A percentile compares a stretch with the other conserved stretches of the same genome.
Conservation (phyloP, 2,113 vertebrate species). For the Pristiophorus japonicus region DNA sequence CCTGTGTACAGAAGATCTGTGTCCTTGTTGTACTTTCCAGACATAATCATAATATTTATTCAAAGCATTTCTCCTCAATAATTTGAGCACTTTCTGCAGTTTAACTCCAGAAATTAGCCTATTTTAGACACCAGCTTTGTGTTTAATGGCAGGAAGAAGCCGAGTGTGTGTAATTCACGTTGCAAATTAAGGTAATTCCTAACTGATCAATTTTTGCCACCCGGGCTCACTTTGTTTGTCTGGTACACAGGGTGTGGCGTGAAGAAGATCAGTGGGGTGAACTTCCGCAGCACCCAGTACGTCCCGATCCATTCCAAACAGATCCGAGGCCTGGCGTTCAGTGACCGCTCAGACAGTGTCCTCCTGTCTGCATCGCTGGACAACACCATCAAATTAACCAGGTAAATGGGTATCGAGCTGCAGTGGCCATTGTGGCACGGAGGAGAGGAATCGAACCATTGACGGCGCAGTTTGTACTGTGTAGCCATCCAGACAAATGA, state of each 20-base stretch:
- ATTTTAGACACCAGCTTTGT: neutral
- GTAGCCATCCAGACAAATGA: neutral
- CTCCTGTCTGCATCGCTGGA: constrained; percentile 87
- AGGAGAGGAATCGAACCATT: neutral
- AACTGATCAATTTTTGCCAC: neutral
- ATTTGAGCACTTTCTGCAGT: neutral
- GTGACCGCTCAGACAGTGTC: constrained; percentile 64
- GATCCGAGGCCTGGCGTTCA: constrained; percentile 83
- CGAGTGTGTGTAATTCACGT: neutral
- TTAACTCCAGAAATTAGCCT: neutral
- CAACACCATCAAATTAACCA: constrained; percentile 87
- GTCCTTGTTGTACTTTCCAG: neutral
- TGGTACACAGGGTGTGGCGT: constrained; percentile 75
- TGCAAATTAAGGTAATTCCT: neutral
- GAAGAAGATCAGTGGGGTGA: constrained; percentile 83
- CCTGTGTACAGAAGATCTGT: too few species aligned
- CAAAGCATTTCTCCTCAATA: neutral
- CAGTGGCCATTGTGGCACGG: neutral
- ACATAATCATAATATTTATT: neutral
- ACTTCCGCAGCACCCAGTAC: constrained; percentile 87
- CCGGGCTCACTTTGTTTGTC: neutral
- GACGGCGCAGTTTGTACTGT: neutral
- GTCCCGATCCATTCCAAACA: constrained; percentile 84
- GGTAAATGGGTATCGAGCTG: constrained; percentile 53
- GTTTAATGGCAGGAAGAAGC: neutral